phyloP scores from a whole-genome alignment of 2,888 invertebrate species.

The Griposia aprilina region DNA sequence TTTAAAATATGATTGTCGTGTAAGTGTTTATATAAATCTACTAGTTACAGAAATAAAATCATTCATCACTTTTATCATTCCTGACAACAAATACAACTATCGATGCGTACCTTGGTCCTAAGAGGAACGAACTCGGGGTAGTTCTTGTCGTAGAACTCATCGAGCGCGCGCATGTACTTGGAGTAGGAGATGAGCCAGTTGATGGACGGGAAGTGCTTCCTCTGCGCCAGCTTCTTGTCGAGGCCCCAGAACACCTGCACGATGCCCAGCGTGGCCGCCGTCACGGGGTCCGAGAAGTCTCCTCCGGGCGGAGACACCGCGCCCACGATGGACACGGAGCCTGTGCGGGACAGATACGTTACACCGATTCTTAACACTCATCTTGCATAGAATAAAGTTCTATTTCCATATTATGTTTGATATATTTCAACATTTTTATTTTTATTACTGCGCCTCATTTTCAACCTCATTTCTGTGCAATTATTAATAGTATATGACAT shows the following conservation, averaged over 20 bases:
- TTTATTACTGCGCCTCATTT: background rate
- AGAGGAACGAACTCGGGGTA: constrained; percentile 99
- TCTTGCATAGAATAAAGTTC: background rate
- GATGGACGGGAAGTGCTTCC: constrained; percentile 99
- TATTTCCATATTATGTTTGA: background rate
- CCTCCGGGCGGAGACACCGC: constrained; percentile 99
- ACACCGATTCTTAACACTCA: background rate
- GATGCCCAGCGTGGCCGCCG: constrained; percentile 99
- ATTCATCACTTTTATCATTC: background rate
- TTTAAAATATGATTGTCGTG: background rate
- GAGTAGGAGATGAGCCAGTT: constrained; percentile 99
- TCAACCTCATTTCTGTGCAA: background rate
- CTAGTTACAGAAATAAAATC: background rate
- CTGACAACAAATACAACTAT: background rate
- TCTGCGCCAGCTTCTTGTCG: constrained; percentile 99
- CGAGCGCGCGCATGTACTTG: constrained; percentile 99
- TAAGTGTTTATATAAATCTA: background rate
- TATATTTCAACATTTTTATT: background rate
- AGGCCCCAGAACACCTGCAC: constrained; percentile 99
- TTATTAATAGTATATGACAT: background rate
- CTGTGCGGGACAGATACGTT: constrained; percentile 64
- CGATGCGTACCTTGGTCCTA: constrained; percentile 95
- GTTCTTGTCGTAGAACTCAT: constrained; percentile 99
- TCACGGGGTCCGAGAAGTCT: constrained; percentile 99
- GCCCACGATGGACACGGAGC: constrained; percentile 99